These are phyloP conservation scores for Betta splendens DNA, from an alignment of 2,797 vertebrate genomes.

Conservation along the genomic window DNA sequence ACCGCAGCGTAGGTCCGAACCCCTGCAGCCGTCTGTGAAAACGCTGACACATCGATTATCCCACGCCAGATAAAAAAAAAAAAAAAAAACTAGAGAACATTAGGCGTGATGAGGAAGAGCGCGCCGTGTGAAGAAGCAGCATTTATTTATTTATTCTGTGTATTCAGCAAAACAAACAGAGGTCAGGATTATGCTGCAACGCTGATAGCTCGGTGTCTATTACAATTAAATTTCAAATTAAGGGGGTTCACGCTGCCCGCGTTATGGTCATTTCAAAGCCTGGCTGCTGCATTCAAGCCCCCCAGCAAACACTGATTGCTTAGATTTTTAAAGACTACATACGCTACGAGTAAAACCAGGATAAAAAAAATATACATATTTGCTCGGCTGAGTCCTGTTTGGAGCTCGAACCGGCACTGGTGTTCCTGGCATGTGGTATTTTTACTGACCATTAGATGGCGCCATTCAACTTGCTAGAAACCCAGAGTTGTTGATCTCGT, in stretches of 20 bases:
- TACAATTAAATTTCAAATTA: slow-evolving; percentile 78
- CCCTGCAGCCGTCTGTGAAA: slow-evolving; percentile 72
- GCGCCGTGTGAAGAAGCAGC: slow-evolving; percentile 46
- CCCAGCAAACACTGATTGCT: slow-evolving; percentile 56
- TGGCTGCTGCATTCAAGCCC: slow-evolving; percentile 37
- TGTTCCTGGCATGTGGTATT: slow-evolving; percentile 33
- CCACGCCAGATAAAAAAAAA: slow-evolving; percentile 12
- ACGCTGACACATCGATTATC: slow-evolving; percentile 76
- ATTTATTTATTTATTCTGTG: slow-evolving; percentile 78
- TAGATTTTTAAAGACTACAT: slow-evolving; percentile 45
- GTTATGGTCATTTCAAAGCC: slow-evolving; percentile 75
- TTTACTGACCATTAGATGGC: slow-evolving; percentile 74
- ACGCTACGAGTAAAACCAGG: slow-evolving; percentile 37
- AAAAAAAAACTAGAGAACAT: slow-evolving; percentile 15
- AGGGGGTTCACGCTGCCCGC: slow-evolving; percentile 56
- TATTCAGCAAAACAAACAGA: slow-evolving; percentile 79
- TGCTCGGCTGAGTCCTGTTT: slow-evolving; percentile 40
- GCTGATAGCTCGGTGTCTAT: slow-evolving; percentile 70
- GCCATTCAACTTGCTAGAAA: slow-evolving; percentile 77
- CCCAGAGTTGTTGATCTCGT: slow-evolving; percentile 8
- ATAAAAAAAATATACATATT: slow-evolving; percentile 42
- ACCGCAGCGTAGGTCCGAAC: slow-evolving; percentile 55
- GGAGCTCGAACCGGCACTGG: slow-evolving; percentile 17
- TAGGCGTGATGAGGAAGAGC: slow-evolving; percentile 63
- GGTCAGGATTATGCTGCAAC: slow-evolving; percentile 70